Evolutionary conservation across 2,888 invertebrate species (phyloP), one percentile per base, ranked within the genome.

Genomic region (Acrobasis repandana): DNA sequence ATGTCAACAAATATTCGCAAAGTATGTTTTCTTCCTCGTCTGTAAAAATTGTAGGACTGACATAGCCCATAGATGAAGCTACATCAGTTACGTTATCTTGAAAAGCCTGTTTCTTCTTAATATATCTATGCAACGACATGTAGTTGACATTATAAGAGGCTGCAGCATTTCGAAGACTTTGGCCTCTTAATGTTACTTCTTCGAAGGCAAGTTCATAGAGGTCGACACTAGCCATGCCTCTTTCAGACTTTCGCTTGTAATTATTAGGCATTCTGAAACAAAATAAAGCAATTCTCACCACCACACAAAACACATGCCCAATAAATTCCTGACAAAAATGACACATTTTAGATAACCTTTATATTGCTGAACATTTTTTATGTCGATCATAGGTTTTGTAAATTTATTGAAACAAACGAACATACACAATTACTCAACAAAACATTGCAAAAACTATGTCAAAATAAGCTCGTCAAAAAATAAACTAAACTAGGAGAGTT

Each of bases 111-210:
- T n/a, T n/a, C n/a, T n/a, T n/a, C n/a, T n/a, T n/a, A n/a, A n/a
- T n/a, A n/a, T n/a, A n/a, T n/a, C n/a, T n/a, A n/a, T n/a, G n/a
- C n/a, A n/a, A n/a, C n/a, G n/a, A n/a, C n/a, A n/a, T n/a, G n/a
- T n/a, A n/a, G n/a, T n/a, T n/a, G n/a, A n/a, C n/a, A n/a, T n/a
- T n/a, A n/a, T n/a, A n/a, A n/a, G n/a, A n/a, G n/a, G n/a, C n/a
- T n/a, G n/a, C n/a, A n/a, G n/a, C n/a, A n/a, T n/a, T n/a, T n/a
- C n/a, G n/a, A n/a, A n/a, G n/a, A n/a, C n/a, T n/a, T 4, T 48
- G n/a, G 9, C 48, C 15, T 15, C 67, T 56, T 34, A 67, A 47
- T 11, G 46, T 65, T 0, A 67, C 66, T 28, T 67, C 66, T 58
- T 67, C 65, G 60, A 52, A 64, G 36, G 56, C 50, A 20, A 61